Evolutionary conservation across 1,140 invertebrate genomes (phyloP), one percentile per base, ranked within the genome.

Genomic region (Drosophila bocki): DNA sequence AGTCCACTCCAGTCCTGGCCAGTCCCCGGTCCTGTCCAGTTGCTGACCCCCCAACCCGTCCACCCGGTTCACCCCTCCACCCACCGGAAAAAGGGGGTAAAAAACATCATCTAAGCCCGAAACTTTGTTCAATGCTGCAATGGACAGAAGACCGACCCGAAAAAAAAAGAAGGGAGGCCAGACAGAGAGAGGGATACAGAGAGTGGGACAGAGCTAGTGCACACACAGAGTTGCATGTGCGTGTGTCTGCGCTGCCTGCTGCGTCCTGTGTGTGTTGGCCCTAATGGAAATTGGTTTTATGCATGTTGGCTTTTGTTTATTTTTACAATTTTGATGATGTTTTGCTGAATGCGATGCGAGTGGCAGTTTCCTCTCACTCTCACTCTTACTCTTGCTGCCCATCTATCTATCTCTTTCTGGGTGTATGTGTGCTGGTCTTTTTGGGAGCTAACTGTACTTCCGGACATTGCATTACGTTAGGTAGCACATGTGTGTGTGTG

Each of bases 301-400:
- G 85, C 85, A 90, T 90, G 85, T 91, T 90, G 81, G 78, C 81
- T 85, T 90, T 90, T 90, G 86, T 90, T 90, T 90, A 85, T 90
- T 90, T 90, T 90, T 90, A 90, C 86, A 91, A 91, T 90, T 90
- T 90, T 90, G 86, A 84, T 90, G 86, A 90, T 88, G 86, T 90
- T 90, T 88, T 90, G 81, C 78, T 85, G 79, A 90, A 90, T 90
- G 85, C 81, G 80, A 90, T 90, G 85, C 85, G 81, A 85, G 67
- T 83, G 80, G 79, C 83, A 86, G 75, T 75, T 65, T 45, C 77
- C 69, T 63, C 63, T 71, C 62, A 63, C 64, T 81, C 57, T 54
- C 42, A 56, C 78, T 76, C 54, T 59, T 19, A 53, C 74, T 47
- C 39, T 33, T 44, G 12, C 44, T 39, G 29, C 32, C 50, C 26